Percentiles rank a stretch among this genome's conserved stretches.
These are phyloP conservation scores for Eulemur coronatus DNA, from an alignment of 2,797 vertebrate species.

Conservation along the genomic window DNA sequence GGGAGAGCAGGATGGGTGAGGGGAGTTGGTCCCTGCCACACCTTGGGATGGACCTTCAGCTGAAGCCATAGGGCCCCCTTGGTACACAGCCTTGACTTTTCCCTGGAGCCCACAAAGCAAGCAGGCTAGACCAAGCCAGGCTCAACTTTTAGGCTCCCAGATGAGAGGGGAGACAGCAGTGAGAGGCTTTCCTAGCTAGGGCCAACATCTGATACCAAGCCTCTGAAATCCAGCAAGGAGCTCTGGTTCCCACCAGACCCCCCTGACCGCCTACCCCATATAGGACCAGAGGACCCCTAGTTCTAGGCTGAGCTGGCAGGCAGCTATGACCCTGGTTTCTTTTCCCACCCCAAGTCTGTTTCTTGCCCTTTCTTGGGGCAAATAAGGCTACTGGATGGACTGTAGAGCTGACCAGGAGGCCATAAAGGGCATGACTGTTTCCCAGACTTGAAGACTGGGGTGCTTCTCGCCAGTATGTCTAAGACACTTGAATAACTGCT, in stretches of 20 bases:
- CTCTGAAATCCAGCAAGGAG: constrained; percentile 51
- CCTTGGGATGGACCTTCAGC: constrained; percentile 27
- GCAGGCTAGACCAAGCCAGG: not conserved
- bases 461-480: constrained; percentile 86
- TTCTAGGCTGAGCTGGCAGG: constrained; percentile 61
- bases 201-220: constrained; percentile 60
- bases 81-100: constrained; percentile 14
- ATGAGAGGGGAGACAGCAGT: constrained; percentile 1
- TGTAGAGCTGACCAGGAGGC: constrained; percentile 27
- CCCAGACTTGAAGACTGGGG: constrained; percentile 60
- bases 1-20: constrained; percentile 58
- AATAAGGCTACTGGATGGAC: constrained; percentile 51
- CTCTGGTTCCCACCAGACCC: not conserved
- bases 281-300: constrained; percentile 55
- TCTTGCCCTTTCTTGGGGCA: constrained; percentile 21
- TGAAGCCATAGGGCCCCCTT: constrained; percentile 24
- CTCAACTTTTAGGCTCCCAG: constrained; percentile 7
- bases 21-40: not conserved
- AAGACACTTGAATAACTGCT: constrained; percentile 90
- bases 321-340: constrained; percentile 25
- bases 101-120: not conserved
- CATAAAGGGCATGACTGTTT: constrained; percentile 6
- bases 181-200: constrained; percentile 68
- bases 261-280: not conserved
- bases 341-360: not conserved